phyloP scores from a whole-genome alignment of 2,113 vertebrate species.

The Chaetura pelagica region DNA sequence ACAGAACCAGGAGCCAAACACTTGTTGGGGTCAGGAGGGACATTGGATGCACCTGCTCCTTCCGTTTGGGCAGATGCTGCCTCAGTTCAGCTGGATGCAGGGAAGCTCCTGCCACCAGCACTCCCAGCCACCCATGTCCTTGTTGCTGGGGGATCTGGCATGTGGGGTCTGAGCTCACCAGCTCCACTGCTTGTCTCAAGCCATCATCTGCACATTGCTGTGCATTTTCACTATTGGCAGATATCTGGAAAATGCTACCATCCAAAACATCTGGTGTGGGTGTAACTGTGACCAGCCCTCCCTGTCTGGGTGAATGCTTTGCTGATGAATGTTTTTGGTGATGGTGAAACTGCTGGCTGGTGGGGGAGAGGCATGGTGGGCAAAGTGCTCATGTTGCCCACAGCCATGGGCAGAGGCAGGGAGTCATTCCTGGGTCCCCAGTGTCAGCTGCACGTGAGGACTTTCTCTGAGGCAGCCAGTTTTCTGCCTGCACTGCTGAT shows the following conservation, averaged over 20 bases:
- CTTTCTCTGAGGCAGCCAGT: background rate
- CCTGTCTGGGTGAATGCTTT: accelerated
- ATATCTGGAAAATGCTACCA: background rate
- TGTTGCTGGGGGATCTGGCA: background rate
- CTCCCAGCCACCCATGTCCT: background rate
- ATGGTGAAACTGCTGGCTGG: background rate
- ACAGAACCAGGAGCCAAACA: background rate
- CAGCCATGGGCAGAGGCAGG: background rate
- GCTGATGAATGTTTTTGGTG: background rate
- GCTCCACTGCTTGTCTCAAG: background rate
- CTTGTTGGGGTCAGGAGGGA: background rate
- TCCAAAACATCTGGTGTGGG: accelerated
- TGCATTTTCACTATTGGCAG: background rate
- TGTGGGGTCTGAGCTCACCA: accelerated
- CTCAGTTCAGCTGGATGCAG: background rate
- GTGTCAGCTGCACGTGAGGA: background rate
- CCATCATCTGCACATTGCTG: background rate
- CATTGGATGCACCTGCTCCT: accelerated
- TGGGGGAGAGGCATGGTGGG: background rate
- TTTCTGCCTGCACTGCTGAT: slow-evolving; percentile 15
- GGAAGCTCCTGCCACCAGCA: background rate
- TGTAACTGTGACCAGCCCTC: accelerated
- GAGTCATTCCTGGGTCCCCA: background rate
- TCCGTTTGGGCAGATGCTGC: background rate
- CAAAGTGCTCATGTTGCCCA: background rate